A percentile compares a stretch with the other conserved stretches of the same genome.
Conservation (phyloP, 1,140 invertebrate genomes). For the Agrypnia vestita region DNA sequence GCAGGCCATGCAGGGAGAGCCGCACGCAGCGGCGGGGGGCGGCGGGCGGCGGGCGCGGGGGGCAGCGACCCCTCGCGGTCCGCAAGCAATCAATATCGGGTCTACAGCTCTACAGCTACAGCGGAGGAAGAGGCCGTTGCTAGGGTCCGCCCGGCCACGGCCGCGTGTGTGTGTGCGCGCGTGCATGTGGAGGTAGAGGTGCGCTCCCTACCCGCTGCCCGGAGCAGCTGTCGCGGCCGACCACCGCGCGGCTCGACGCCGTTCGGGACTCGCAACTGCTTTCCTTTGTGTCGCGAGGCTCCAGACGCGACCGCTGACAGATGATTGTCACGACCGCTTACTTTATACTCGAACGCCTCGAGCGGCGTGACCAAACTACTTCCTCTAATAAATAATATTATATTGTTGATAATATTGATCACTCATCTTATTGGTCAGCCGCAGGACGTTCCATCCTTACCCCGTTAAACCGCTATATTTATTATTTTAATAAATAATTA, state of each 20-base stretch:
- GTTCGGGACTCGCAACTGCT: not conserved
- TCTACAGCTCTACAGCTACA: constrained; percentile 38
- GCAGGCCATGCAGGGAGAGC: constrained; percentile 41
- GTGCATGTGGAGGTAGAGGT: constrained; percentile 1
- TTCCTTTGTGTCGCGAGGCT: constrained; percentile 15
- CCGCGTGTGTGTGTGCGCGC: constrained; percentile 29
- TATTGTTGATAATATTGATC: no score
- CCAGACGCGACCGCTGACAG: not conserved
- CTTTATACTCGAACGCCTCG: no score
- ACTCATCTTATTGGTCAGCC: no score
- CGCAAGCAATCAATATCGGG: constrained; percentile 48
- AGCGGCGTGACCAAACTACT: no score
- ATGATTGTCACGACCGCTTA: not conserved
- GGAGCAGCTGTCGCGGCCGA: constrained; percentile 14
- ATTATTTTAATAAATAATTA: no score
- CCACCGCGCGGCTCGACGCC: not conserved
- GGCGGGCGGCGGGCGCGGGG: constrained; percentile 21
- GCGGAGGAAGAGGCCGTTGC: constrained; percentile 48
- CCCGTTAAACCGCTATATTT: no score
- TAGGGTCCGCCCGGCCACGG: constrained; percentile 42
- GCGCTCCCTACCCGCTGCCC: not conserved
- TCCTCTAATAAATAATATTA: no score
- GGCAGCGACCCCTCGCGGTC: constrained; percentile 41
- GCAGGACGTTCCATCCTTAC: no score
- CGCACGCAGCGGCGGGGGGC: constrained; percentile 9